Conservation (phyloP, 2,113 vertebrate species). For the Crotalus horridus region DNA sequence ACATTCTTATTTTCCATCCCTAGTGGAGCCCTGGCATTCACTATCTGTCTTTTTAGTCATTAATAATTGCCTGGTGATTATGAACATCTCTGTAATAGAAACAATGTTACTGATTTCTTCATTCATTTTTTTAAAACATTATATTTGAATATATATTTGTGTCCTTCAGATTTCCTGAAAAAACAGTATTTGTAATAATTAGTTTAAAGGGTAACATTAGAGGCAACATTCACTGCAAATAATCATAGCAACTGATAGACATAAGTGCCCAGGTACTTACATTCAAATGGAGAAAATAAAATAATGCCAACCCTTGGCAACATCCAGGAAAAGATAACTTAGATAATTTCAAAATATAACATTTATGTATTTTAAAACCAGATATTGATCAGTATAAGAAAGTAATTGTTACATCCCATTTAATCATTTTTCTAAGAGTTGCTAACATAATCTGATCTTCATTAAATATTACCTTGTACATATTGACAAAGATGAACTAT, state of each 20-base stretch:
- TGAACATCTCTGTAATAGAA: not conserved
- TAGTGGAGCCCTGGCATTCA: not conserved
- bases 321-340: not conserved
- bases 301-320: not conserved
- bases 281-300: not conserved
- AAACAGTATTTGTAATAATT: not conserved
- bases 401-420: not conserved
- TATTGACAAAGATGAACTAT: not conserved
- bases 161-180: not conserved
- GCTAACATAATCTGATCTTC: not conserved
- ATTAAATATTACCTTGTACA: not conserved
- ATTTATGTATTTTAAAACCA: not conserved
- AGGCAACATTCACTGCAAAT: not conserved
- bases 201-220: not conserved
- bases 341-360: not conserved
- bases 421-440: not conserved
- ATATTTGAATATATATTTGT: not conserved
- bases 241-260: not conserved
- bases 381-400: not conserved
- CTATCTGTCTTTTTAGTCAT: not conserved
- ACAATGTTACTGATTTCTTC: not conserved
- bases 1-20: not conserved
- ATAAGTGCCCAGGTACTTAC: not conserved
- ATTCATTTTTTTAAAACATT: not conserved
- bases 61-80: not conserved